Conservation (phyloP, 1,140 invertebrate species). For the Bicyclus anynana region DNA sequence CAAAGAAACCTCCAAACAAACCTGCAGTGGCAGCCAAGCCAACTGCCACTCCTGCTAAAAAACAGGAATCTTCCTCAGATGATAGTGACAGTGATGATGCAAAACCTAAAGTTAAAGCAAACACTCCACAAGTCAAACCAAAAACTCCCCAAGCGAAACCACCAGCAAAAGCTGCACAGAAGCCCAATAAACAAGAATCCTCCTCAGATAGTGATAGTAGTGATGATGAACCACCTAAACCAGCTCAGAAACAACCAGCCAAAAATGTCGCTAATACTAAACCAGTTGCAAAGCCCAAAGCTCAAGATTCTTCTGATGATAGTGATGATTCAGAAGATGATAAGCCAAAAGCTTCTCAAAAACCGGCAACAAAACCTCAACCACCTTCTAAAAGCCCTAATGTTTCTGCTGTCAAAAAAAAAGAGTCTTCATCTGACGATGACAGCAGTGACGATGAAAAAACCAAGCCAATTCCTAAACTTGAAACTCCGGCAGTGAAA, state of each 20-base stretch:
- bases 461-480: constrained; percentile 21
- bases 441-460: constrained; percentile 36
- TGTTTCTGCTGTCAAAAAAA: constrained; percentile 18
- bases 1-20: constrained; percentile 28
- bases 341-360: constrained; percentile 25
- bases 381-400: constrained; percentile 15
- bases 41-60: constrained; percentile 20
- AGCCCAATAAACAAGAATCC: constrained; percentile 29
- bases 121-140: constrained; percentile 5
- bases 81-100: constrained; percentile 30
- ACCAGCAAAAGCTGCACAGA: constrained; percentile 16
- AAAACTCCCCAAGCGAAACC: background rate
- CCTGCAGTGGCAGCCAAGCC: constrained; percentile 5
- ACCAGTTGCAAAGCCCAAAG: constrained; percentile 13
- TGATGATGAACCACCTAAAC: constrained; percentile 31
- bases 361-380: constrained; percentile 22
- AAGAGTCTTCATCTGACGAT: constrained; percentile 37
- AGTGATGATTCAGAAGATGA: constrained; percentile 36
- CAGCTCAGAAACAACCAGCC: constrained; percentile 14
- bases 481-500: constrained; percentile 25
- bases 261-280: constrained; percentile 22
- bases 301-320: constrained; percentile 26
- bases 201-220: constrained; percentile 34
- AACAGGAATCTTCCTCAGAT: constrained; percentile 31
- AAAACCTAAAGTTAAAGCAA: constrained; percentile 1